Evolutionary conservation across 2,888 invertebrate species (phyloP).

Genomic region (Trissonchulus sp.): DNA sequence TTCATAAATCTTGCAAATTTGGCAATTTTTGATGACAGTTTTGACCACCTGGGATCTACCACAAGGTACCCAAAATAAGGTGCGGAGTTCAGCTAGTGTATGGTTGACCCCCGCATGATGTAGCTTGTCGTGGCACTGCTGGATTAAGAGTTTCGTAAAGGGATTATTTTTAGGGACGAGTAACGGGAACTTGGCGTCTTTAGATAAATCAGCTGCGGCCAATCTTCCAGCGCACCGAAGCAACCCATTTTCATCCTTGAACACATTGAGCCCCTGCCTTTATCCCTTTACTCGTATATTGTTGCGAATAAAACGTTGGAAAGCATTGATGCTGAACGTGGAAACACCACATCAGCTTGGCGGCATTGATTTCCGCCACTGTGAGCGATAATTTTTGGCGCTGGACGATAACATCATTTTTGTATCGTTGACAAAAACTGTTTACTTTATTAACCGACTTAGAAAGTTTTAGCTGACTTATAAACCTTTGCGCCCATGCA

Average conservation of each 20-base stretch:
- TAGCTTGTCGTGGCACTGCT: background rate
- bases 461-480: background rate
- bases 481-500: background rate
- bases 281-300: background rate
- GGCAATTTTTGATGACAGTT: background rate
- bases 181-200: background rate
- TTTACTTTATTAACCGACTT: background rate
- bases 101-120: background rate
- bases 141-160: background rate
- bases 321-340: background rate
- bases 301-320: background rate
- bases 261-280: background rate
- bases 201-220: background rate
- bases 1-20: background rate
- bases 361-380: background rate
- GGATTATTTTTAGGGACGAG: constrained; percentile 7
- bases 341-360: background rate
- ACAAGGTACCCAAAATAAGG: background rate
- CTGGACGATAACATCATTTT: no score
- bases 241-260: background rate
- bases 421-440: no score
- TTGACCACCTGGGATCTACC: background rate
- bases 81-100: background rate
- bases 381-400: background rate
- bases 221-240: background rate